Conservation (phyloP, 2,113 vertebrate species). For the Grammatotria lemairii region DNA sequence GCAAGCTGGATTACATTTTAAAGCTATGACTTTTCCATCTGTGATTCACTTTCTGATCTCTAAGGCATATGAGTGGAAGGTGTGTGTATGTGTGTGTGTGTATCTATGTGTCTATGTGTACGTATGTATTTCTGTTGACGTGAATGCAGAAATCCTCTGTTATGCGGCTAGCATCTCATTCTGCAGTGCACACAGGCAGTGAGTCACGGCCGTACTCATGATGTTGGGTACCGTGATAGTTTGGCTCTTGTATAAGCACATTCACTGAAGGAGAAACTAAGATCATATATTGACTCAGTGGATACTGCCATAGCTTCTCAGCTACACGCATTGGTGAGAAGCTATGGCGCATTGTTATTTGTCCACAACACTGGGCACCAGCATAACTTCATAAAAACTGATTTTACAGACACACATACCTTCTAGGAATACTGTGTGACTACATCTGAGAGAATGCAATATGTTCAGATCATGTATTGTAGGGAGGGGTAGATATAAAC, state of each 20-base stretch:
- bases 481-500: neutral
- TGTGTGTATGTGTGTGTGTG: neutral
- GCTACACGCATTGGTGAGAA: neutral
- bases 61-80: neutral
- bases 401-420: neutral
- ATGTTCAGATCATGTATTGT: neutral
- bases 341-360: neutral
- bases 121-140: neutral
- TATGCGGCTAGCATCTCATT: neutral
- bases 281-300: neutral
- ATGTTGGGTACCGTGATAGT: neutral
- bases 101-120: neutral
- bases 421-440: neutral
- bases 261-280: neutral
- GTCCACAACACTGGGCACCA: neutral
- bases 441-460: neutral
- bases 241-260: neutral
- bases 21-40: neutral
- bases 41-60: conserved; percentile 14
- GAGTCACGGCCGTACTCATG: neutral
- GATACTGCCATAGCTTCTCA: neutral
- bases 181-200: neutral
- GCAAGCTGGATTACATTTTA: conserved; percentile 21
- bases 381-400: neutral
- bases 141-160: neutral